Percentiles rank a stretch among this genome's conserved stretches.
Conservation (phyloP, 2,888 invertebrate species). For the Rotaria socialis region DNA sequence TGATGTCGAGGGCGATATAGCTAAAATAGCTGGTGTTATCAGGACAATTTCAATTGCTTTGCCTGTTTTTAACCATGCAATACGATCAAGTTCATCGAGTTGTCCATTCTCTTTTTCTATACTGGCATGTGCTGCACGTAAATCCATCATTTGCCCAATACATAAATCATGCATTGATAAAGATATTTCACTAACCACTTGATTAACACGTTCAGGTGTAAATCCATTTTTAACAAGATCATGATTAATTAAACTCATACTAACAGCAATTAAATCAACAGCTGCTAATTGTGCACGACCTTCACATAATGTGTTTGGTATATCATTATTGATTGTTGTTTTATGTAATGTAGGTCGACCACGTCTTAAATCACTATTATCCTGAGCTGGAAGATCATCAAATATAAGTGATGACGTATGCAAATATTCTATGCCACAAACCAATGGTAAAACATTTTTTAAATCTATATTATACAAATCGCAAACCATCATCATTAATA, state of each 20-base stretch:
- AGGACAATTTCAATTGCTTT: slow-evolving; percentile 1
- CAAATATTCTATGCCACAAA: slow-evolving; percentile 24
- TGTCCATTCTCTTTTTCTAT: neutral
- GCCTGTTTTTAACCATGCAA: slow-evolving; percentile 24
- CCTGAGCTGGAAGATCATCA: slow-evolving; percentile 39
- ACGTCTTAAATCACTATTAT: slow-evolving; percentile 37
- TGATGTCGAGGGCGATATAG: neutral
- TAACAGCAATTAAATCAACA: slow-evolving; percentile 24
- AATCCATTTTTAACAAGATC: slow-evolving; percentile 34
- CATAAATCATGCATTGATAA: slow-evolving; percentile 20
- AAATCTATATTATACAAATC: neutral
- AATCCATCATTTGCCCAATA: slow-evolving; percentile 36
- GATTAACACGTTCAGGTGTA: slow-evolving; percentile 19
- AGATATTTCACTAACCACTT: slow-evolving; percentile 34
- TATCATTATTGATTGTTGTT: neutral
- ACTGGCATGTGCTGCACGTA: slow-evolving; percentile 3
- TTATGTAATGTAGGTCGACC: slow-evolving; percentile 35
- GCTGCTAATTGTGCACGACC: slow-evolving; percentile 30
- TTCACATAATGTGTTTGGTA: neutral
- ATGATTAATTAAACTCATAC: slow-evolving; percentile 36
- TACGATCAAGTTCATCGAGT: slow-evolving; percentile 17
- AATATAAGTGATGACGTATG: slow-evolving; percentile 28
- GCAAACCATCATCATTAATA: slow-evolving; percentile 8
- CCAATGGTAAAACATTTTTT: slow-evolving; percentile 7
- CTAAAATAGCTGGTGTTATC: neutral